phyloP scores from a whole-genome alignment of 2,888 invertebrate genomes.

The Seladonia tumulorum region DNA sequence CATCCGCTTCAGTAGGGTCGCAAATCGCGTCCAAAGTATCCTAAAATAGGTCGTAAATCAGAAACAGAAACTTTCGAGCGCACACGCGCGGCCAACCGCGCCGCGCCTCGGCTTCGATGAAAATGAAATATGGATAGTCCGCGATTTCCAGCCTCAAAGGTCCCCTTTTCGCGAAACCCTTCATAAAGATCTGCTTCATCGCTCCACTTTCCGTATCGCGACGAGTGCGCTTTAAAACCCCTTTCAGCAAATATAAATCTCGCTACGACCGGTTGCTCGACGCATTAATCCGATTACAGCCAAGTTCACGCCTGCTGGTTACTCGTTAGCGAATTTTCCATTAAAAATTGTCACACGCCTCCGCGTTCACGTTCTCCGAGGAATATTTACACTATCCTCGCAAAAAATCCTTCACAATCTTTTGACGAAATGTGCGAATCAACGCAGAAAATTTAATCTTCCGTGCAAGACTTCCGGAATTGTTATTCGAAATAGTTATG shows the following conservation, averaged over 20 bases:
- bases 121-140: constrained; percentile 23
- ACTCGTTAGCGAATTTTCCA: background rate
- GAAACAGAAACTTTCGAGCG: background rate
- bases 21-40: background rate
- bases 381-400: background rate
- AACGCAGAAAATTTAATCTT: background rate
- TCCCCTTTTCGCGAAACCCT: constrained; percentile 1
- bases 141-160: constrained; percentile 13
- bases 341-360: background rate
- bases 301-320: constrained; percentile 11
- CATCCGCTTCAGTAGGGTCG: background rate
- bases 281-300: constrained; percentile 35
- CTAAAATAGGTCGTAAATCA: constrained; percentile 9
- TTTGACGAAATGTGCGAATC: background rate
- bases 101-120: background rate
- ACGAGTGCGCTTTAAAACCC: constrained; percentile 6
- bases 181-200: constrained; percentile 24
- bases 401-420: background rate
- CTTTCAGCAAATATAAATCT: constrained; percentile 31
- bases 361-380: background rate
- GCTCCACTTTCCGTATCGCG: constrained; percentile 31
- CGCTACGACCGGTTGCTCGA: background rate
- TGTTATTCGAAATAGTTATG: background rate
- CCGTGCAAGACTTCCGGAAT: background rate
- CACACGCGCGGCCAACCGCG: background rate